These are phyloP conservation scores for Scophthalmus maximus DNA, from an alignment of 2,113 vertebrate genomes.

Conservation along the genomic window DNA sequence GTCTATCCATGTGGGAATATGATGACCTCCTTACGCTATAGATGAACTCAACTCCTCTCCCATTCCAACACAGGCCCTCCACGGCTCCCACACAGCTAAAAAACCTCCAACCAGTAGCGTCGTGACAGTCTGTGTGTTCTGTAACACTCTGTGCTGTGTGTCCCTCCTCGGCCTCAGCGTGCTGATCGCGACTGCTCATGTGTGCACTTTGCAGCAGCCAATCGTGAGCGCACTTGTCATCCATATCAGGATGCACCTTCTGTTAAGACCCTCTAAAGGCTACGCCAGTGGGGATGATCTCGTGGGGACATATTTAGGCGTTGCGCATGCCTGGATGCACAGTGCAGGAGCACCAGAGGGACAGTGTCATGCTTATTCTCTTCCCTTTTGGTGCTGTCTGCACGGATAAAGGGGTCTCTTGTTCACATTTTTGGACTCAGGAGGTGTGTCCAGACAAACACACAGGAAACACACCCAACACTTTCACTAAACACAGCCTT, in stretches of 20 bases:
- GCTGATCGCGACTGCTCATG: conserved; percentile 54
- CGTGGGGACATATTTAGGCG: conserved; percentile 64
- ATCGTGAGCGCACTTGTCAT: conserved; percentile 57
- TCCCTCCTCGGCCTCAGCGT: conserved; percentile 42
- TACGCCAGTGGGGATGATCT: conserved; percentile 54
- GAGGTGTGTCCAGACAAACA: conserved; percentile 25
- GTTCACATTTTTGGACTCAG: neutral
- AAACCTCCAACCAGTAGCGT: conserved; percentile 52
- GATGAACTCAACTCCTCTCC: conserved; percentile 77
- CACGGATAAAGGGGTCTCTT: conserved; percentile 31
- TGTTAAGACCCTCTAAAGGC: conserved; percentile 67
- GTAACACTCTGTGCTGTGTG: conserved; percentile 16
- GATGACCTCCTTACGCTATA: conserved; percentile 83
- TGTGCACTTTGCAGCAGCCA: conserved; percentile 45
- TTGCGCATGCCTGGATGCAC: conserved; percentile 60
- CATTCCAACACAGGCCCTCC: conserved; percentile 57
- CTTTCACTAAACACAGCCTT: conserved; percentile 58
- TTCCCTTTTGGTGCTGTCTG: conserved; percentile 45
- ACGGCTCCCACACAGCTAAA: conserved; percentile 61
- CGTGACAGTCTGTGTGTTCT: conserved; percentile 40
- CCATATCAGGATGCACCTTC: conserved; percentile 68
- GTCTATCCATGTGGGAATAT: conserved; percentile 81
- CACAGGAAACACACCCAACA: neutral
- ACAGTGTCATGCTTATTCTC: conserved; percentile 43
- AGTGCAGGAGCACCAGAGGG: conserved; percentile 59